Percentiles rank a stretch among this genome's conserved stretches.
Evolutionary conservation across 2,113 vertebrate genomes (phyloP).

Genomic region (Salvelinus sp.): DNA sequence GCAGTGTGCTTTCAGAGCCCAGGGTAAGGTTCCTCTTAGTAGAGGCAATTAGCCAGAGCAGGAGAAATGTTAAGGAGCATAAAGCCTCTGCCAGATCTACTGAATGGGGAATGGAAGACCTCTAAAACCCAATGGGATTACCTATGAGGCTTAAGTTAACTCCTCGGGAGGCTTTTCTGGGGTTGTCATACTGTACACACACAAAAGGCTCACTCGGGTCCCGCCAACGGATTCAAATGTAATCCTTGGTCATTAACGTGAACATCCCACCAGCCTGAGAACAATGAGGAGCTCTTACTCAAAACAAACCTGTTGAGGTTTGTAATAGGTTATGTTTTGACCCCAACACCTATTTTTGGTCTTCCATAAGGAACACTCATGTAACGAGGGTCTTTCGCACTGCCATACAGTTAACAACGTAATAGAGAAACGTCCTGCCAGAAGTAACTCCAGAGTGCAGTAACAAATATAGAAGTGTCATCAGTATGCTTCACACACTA

Average conservation of each 20-base stretch:
- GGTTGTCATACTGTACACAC: slow-evolving; percentile 61
- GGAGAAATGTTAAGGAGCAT: slow-evolving; percentile 22
- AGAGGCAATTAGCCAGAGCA: slow-evolving; percentile 60
- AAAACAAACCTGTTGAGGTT: not conserved
- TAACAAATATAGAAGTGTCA: not conserved
- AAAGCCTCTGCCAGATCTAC: slow-evolving; percentile 54
- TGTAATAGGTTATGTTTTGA: not conserved
- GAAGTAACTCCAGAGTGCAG: not conserved
- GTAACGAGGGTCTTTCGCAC: too few relatives aligned
- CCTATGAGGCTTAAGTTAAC: slow-evolving; percentile 58
- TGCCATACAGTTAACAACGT: too few relatives aligned
- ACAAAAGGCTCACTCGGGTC: slow-evolving; percentile 52
- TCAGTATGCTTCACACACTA: not conserved
- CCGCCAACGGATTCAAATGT: slow-evolving; percentile 40
- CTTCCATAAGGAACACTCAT: too few relatives aligned
- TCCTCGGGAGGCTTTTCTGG: slow-evolving; percentile 32
- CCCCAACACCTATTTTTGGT: too few relatives aligned
- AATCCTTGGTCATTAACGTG: slow-evolving; percentile 53
- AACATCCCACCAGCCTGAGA: not conserved
- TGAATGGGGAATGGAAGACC: slow-evolving; percentile 56
- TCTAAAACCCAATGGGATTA: slow-evolving; percentile 64
- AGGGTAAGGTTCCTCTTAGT: slow-evolving; percentile 37
- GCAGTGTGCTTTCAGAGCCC: too few relatives aligned
- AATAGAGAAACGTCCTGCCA: not conserved
- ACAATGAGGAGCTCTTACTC: not conserved